Percentiles rank a stretch among this genome's conserved stretches.
Evolutionary conservation across 2,113 vertebrate species (phyloP).

Genomic region (Actenoides hombroni): DNA sequence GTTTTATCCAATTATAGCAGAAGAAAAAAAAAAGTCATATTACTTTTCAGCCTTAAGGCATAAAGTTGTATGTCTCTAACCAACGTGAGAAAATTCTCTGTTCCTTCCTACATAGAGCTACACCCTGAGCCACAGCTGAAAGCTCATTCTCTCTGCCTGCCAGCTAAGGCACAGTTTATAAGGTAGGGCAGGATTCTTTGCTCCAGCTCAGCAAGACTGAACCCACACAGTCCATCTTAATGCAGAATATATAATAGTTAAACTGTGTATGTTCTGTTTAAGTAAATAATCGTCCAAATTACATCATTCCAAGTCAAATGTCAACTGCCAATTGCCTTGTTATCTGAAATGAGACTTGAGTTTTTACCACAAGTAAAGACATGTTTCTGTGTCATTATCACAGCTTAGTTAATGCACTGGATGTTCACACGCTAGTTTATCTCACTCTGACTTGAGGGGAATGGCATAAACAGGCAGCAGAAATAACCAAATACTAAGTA

Average conservation of each 20-base stretch:
- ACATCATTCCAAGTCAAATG: conserved; percentile 32
- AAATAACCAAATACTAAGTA: neutral
- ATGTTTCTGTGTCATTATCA: neutral
- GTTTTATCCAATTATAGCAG: neutral
- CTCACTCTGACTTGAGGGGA: neutral
- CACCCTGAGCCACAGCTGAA: conserved; percentile 37
- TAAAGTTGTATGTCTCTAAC: conserved; percentile 4
- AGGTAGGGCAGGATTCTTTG: neutral
- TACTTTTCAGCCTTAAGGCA: neutral
- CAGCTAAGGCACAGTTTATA: neutral
- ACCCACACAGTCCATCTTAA: conserved; percentile 30
- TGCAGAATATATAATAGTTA: neutral
- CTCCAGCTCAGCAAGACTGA: conserved; percentile 2
- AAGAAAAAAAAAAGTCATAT: neutral
- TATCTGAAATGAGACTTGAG: conserved; percentile 16
- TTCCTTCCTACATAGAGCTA: conserved; percentile 40
- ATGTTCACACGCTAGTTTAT: neutral
- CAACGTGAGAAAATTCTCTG: conserved; percentile 44
- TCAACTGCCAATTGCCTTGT: conserved; percentile 16
- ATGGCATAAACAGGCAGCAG: neutral
- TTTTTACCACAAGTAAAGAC: conserved; percentile 43
- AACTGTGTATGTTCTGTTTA: neutral
- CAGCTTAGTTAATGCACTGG: neutral
- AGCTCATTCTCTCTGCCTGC: neutral
- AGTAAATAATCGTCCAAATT: neutral